A percentile compares a stretch with the other conserved stretches of the same genome.
These are phyloP conservation scores for Alloscopus bannaensis DNA, from an alignment of 2,888 invertebrate species.

Conservation along the genomic window DNA sequence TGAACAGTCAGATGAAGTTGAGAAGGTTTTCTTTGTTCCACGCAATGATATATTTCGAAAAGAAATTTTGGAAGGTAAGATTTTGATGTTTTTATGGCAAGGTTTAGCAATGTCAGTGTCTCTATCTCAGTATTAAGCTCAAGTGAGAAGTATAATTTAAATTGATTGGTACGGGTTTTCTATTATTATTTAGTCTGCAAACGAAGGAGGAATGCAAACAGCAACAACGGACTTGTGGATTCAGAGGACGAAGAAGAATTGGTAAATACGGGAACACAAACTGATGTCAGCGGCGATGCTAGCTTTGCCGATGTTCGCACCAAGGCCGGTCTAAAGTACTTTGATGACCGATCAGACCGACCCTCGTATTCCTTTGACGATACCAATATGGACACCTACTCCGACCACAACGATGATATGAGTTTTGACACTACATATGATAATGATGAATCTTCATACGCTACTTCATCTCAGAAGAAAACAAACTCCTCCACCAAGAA, in stretches of 20 bases:
- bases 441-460: conserved; percentile 29
- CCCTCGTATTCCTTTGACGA: conserved; percentile 42
- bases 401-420: conserved; percentile 60
- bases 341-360: conserved; percentile 19
- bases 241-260: conserved; percentile 56
- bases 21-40: conserved; percentile 56
- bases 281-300: conserved; percentile 48
- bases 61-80: conserved; percentile 54
- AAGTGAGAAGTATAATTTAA: not conserved
- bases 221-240: conserved; percentile 44
- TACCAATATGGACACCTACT: conserved; percentile 57
- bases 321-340: conserved; percentile 53
- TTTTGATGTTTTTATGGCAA: not conserved
- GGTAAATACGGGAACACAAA: conserved; percentile 52
- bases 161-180: not conserved
- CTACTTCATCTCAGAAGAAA: conserved; percentile 20
- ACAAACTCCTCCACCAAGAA: conserved; percentile 4
- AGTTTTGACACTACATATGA: conserved; percentile 41
- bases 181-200: conserved; percentile 38
- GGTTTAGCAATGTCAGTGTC: not conserved
- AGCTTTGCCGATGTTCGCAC: conserved; percentile 45
- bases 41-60: conserved; percentile 46
- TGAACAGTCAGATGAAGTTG: conserved; percentile 57
- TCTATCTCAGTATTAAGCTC: not conserved
- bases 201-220: conserved; percentile 41